phyloP scores from a whole-genome alignment of 1,140 invertebrate genomes.

The Aphelinus atriplicis region DNA sequence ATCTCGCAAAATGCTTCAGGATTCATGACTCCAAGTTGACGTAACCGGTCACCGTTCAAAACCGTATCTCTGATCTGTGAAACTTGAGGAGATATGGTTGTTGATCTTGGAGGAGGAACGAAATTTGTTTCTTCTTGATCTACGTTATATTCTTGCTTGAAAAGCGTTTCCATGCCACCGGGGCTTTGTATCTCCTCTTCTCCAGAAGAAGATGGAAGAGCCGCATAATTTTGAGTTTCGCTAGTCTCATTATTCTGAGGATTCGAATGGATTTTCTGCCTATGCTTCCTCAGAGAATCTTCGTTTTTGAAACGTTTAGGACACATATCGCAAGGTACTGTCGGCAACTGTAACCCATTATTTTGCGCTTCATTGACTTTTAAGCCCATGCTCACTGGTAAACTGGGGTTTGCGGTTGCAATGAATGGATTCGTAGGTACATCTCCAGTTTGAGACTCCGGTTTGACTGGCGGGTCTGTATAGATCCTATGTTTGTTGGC shows the following conservation, averaged over 20 bases:
- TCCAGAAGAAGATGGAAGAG: background rate
- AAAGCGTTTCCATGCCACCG: slow-evolving; percentile 55
- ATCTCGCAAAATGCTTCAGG: slow-evolving; percentile 92
- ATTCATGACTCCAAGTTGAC: slow-evolving; percentile 82
- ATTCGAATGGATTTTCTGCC: slow-evolving; percentile 61
- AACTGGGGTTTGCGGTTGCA: background rate
- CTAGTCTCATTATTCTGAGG: slow-evolving; percentile 29
- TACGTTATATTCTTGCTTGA: slow-evolving; percentile 62
- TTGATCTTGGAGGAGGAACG: slow-evolving; percentile 65
- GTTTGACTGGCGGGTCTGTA: slow-evolving; percentile 65
- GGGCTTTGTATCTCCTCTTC: slow-evolving; percentile 53
- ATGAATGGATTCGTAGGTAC: slow-evolving; percentile 19
- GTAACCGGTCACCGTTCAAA: slow-evolving; percentile 75
- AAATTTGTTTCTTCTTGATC: slow-evolving; percentile 70
- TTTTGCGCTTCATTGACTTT: slow-evolving; percentile 13
- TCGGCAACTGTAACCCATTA: slow-evolving; percentile 44
- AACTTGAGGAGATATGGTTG: slow-evolving; percentile 67
- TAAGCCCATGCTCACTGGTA: background rate
- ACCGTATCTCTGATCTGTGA: slow-evolving; percentile 72
- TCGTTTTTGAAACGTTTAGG: slow-evolving; percentile 68
- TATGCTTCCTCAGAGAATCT: slow-evolving; percentile 66
- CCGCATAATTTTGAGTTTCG: slow-evolving; percentile 26
- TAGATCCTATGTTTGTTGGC: slow-evolving; percentile 95
- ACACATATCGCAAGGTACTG: slow-evolving; percentile 65
- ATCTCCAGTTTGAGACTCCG: slow-evolving; percentile 3